A percentile compares a stretch with the other conserved stretches of the same genome.
phyloP scores from a whole-genome alignment of 2,888 invertebrate genomes.

The Eupithecia subumbrata region DNA sequence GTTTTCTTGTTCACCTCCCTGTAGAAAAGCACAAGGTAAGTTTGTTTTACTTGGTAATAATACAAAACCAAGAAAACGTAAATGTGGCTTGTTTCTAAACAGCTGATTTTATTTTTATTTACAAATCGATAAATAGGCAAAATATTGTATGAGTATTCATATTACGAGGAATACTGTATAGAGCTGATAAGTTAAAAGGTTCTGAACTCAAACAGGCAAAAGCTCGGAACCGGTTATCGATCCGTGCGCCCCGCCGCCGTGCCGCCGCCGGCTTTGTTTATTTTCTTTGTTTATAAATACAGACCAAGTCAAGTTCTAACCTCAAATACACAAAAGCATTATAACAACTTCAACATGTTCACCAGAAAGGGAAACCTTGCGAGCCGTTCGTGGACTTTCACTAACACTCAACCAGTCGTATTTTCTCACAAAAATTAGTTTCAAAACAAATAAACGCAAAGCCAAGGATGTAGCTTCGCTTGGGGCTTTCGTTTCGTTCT shows the following conservation, averaged over 20 bases:
- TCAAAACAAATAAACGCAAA: neutral
- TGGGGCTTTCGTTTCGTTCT: neutral
- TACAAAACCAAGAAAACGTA: neutral
- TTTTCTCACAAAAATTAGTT: neutral
- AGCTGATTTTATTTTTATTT: neutral
- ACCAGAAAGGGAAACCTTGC: conserved; percentile 9
- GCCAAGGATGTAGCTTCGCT: neutral
- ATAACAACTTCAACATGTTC: neutral
- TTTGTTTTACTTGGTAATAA: neutral
- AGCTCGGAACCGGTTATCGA: conserved; percentile 4
- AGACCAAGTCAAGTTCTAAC: conserved; percentile 39
- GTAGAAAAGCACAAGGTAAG: conserved; percentile 38
- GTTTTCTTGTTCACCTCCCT: conserved; percentile 80
- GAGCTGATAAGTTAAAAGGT: neutral
- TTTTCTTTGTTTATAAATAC: conserved; percentile 38
- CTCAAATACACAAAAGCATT: conserved; percentile 46
- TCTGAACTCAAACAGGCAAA: neutral
- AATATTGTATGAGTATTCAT: neutral
- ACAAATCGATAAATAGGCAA: neutral
- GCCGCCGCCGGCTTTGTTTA: conserved; percentile 17
- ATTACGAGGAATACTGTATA: neutral
- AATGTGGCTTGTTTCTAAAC: neutral
- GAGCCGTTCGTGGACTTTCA: neutral
- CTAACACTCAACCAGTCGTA: neutral
- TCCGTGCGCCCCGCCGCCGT: neutral